Conservation (phyloP, 2,113 vertebrate genomes). For the Tonatia bakeri region DNA sequence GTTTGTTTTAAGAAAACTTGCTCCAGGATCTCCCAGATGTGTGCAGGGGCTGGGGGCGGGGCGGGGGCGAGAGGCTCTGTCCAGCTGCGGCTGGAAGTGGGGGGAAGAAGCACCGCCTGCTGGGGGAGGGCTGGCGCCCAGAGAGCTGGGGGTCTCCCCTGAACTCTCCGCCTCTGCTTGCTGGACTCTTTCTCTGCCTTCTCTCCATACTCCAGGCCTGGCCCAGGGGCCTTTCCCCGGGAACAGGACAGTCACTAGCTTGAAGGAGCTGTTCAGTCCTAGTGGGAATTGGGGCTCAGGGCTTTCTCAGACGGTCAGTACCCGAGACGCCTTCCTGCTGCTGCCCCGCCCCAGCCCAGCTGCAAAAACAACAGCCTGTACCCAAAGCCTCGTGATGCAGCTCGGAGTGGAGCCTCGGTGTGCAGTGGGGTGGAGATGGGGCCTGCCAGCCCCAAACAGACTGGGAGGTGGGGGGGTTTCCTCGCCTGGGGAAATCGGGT, state of each 20-base stretch:
- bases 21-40: conserved; percentile 42
- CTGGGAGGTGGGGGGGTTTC: neutral
- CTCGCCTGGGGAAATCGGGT: neutral
- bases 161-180: neutral
- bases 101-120: neutral
- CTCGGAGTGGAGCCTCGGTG: neutral
- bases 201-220: neutral
- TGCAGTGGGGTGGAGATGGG: neutral
- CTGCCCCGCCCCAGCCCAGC: conserved; percentile 70
- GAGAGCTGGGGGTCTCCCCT: neutral
- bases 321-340: conserved; percentile 42
- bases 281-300: conserved; percentile 60
- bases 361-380: conserved; percentile 72
- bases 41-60: neutral
- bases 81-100: conserved; percentile 1
- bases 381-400: conserved; percentile 58
- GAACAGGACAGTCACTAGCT: neutral
- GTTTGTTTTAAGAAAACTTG: conserved; percentile 51
- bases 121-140: neutral
- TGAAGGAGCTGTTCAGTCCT: neutral
- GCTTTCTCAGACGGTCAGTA: conserved; percentile 67
- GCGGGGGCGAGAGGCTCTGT: neutral
- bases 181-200: neutral
- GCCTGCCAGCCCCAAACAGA: neutral
- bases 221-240: neutral